Conservation (phyloP, 2,888 invertebrate genomes). For the Tachina fera region DNA sequence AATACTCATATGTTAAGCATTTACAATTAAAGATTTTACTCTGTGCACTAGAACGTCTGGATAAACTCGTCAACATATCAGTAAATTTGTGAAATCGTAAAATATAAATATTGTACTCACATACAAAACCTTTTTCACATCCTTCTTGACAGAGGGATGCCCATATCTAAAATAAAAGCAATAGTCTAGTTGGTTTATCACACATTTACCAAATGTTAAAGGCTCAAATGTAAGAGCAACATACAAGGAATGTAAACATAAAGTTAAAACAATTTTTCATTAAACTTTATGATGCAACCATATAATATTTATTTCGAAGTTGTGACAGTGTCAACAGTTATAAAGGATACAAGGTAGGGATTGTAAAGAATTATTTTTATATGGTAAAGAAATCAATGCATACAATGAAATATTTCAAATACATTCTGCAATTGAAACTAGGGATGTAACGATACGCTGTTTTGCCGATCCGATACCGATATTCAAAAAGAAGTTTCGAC, state of each 20-base stretch:
- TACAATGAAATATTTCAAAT: not conserved
- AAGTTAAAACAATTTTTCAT: constrained; percentile 68
- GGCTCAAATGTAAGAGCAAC: not conserved
- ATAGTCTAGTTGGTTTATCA: constrained; percentile 47
- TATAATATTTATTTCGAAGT: constrained; percentile 54
- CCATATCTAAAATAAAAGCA: constrained; percentile 34
- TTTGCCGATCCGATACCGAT: too few relatives aligned
- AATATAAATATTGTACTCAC: constrained; percentile 22
- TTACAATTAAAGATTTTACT: not conserved
- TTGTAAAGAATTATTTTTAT: not conserved
- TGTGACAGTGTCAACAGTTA: not conserved
- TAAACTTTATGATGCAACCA: constrained; percentile 66
- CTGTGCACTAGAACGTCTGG: not conserved
- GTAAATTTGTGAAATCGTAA: constrained; percentile 54
- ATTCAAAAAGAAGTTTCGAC: too few relatives aligned
- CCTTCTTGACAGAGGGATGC: not conserved
- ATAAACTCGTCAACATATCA: constrained; percentile 12
- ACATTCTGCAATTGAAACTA: too few relatives aligned
- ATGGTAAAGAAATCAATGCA: not conserved
- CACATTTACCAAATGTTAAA: constrained; percentile 38
- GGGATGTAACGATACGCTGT: too few relatives aligned
- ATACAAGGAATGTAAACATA: constrained; percentile 29
- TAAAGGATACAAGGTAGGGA: not conserved
- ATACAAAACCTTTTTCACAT: not conserved
- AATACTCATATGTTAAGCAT: not conserved